Evolutionary conservation across 2,797 vertebrate genomes (phyloP).

Genomic region (Poecilia gillii): DNA sequence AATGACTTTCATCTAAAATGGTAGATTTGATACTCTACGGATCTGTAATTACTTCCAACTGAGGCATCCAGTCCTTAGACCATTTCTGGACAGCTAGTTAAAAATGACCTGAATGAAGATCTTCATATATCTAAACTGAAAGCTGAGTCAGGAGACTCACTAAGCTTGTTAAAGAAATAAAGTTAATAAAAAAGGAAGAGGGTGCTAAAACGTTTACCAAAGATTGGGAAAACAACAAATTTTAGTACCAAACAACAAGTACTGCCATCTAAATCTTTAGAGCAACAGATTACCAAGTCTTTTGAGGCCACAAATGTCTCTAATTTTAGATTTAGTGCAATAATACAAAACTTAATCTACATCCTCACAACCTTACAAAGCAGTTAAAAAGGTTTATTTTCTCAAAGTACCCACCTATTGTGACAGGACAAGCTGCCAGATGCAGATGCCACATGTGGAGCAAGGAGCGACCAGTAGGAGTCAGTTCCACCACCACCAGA

Average conservation of each 20-base stretch:
- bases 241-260: background rate
- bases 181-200: background rate
- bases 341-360: background rate
- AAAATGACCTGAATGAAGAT: background rate
- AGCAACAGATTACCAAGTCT: background rate
- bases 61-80: background rate
- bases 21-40: background rate
- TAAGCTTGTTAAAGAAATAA: background rate
- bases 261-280: background rate
- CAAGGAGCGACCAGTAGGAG: slow-evolving; percentile 82
- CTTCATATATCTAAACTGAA: background rate
- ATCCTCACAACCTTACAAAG: background rate
- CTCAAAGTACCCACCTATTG: slow-evolving; percentile 82
- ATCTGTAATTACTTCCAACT: background rate
- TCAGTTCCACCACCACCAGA: slow-evolving; percentile 91
- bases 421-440: slow-evolving; percentile 88
- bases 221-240: background rate
- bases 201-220: background rate
- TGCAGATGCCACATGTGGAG: slow-evolving; percentile 98
- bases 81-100: background rate
- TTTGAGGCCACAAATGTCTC: background rate
- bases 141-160: background rate
- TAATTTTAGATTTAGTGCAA: slow-evolving; percentile 7
- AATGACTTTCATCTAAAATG: background rate
- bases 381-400: background rate